phyloP scores from a whole-genome alignment of 2,797 vertebrate species.

The Apogon hyalosoma region DNA sequence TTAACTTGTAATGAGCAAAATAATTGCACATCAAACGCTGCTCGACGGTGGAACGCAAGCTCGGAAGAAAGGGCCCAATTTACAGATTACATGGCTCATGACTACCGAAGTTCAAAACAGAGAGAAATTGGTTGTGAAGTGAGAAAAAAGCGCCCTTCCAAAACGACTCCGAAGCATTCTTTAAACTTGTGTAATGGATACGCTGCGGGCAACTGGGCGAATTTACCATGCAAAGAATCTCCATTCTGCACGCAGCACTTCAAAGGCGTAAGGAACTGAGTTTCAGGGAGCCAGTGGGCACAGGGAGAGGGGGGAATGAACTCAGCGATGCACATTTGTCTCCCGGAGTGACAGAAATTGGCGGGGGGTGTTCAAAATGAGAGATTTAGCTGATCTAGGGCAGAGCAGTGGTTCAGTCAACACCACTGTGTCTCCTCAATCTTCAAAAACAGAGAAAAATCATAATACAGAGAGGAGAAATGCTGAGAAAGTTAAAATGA shows the following conservation, averaged over 20 bases:
- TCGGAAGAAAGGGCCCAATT: conserved; percentile 85
- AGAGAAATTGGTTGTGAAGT: conserved; percentile 87
- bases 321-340: conserved; percentile 80
- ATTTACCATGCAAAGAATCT: conserved; percentile 89
- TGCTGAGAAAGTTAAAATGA: conserved; percentile 62
- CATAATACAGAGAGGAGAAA: conserved; percentile 55
- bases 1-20: conserved; percentile 91
- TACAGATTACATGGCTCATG: conserved; percentile 89
- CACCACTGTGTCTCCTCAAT: conserved; percentile 72
- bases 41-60: conserved; percentile 74
- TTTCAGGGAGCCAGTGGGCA: conserved; percentile 84
- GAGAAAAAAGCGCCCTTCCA: conserved; percentile 82
- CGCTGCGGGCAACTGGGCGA: conserved; percentile 83
- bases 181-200: conserved; percentile 90
- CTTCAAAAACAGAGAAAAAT: conserved; percentile 75
- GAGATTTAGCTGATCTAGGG: conserved; percentile 86
- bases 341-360: conserved; percentile 85
- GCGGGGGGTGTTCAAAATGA: conserved; percentile 79
- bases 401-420: conserved; percentile 74
- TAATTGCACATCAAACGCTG: conserved; percentile 89
- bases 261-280: conserved; percentile 81
- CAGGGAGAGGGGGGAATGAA: conserved; percentile 74
- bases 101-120: conserved; percentile 88
- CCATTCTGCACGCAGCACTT: conserved; percentile 87
- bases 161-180: conserved; percentile 85